These are phyloP conservation scores for Drosophila sordidula DNA, from an alignment of 2,888 invertebrate genomes.

Conservation along the genomic window DNA sequence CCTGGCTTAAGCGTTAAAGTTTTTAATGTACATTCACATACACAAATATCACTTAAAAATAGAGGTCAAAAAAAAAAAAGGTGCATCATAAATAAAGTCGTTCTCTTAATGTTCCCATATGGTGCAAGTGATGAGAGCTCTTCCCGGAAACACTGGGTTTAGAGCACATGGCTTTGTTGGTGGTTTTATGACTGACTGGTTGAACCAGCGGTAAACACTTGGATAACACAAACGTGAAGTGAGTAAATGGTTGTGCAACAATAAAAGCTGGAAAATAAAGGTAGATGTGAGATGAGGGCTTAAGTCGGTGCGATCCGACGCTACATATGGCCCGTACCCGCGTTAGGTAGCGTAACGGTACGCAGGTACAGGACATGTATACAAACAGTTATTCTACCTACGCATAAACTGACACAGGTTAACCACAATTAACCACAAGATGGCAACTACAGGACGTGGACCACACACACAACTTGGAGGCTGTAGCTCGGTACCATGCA, in stretches of 20 bases:
- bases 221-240: neutral
- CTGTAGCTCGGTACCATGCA: neutral
- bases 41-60: conserved; percentile 28
- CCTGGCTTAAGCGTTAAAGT: conserved; percentile 16
- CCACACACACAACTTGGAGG: conserved; percentile 2
- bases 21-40: conserved; percentile 27
- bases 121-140: neutral
- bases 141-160: neutral
- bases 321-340: conserved; percentile 23
- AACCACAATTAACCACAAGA: conserved; percentile 8
- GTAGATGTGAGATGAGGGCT: conserved; percentile 4
- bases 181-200: conserved; percentile 1
- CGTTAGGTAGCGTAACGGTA: neutral
- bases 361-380: conserved; percentile 19
- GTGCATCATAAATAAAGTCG: conserved; percentile 14
- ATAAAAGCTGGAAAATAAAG: conserved; percentile 11
- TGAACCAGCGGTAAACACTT: neutral
- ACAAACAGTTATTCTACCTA: conserved; percentile 13
- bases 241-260: neutral
- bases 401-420: conserved; percentile 7
- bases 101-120: neutral
- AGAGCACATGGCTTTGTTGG: neutral
- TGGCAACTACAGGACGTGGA: conserved; percentile 16
- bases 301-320: conserved; percentile 26
- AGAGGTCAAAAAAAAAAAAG: neutral